Base-by-base conservation (phyloP, 2,888 invertebrate species). In the Eupithecia vulgata region DNA sequence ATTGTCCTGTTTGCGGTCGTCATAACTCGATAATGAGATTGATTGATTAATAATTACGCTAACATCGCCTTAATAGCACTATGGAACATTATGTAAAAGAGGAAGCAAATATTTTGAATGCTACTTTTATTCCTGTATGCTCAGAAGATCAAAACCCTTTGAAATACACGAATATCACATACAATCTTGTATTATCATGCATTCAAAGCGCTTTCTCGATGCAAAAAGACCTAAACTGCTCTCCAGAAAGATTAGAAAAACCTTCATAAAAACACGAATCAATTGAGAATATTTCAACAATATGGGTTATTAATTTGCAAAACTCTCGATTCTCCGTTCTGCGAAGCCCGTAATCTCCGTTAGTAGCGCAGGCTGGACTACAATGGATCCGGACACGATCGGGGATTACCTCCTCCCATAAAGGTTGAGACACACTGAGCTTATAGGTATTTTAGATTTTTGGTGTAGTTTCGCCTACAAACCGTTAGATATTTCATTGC, bases 271-370 rank as follows among this genome's bases (percentile, higher is more conserved):
- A 48, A 13, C 34, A 42, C 7, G 17, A 80, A 82, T 79, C 81
- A 82, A 78, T 79, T 62, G 40, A 79, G 84, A 84, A 75, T 72
- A 75, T 71, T 75, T 74, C 59, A 75, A 61, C 70, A 76, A 76
- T 76, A 89, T 87, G 83, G 87, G 87, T 90, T 91, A 91, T 91
- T 91, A 91, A 91, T 92, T 91, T 89, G 84, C 85, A 84, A 90
- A 91, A 87, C 85, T 87, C 86, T 85, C 83, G 84, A 86, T 84
- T 84, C 83, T 84, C 71, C 81, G 79, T 84, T 83, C 83, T 77
- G 76, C 79, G 85, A 83, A 88, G 88, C 90, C 85, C 88, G 88
- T 92, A 91, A 91, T 91, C 90, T 70, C 85, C 82, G 88, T 82
- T 84, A 84, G 84, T 85, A 84, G 87, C 85, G 83, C 81, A 84